Evolutionary conservation across 2,888 invertebrate species (phyloP).

Genomic region (Polyommatus iphigenia): DNA sequence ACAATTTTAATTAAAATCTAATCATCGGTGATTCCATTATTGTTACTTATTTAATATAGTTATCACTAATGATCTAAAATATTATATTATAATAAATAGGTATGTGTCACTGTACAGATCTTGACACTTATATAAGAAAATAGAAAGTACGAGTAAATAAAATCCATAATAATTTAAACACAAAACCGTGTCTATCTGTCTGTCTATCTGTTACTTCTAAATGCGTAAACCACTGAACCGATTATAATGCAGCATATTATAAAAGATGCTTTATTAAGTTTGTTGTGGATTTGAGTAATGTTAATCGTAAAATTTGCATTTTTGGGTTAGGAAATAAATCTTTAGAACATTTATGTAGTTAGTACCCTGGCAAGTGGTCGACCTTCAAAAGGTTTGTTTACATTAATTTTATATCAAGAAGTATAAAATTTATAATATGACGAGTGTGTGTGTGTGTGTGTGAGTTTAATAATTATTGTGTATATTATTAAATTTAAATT

Average conservation of each 20-base stretch:
- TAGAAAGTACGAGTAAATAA: no score
- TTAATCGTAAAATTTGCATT: background rate
- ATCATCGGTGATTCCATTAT: background rate
- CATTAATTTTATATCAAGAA: constrained; percentile 5
- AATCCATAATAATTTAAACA: no score
- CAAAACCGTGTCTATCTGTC: no score
- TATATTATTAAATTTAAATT: no score
- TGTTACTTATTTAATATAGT: background rate
- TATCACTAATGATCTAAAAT: background rate
- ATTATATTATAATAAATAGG: no score
- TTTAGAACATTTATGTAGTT: background rate
- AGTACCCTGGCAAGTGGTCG: background rate
- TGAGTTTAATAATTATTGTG: no score
- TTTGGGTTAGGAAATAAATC: background rate
- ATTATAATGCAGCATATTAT: no score
- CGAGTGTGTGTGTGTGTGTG: no score
- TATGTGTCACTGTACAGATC: background rate
- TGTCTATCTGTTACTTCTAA: no score
- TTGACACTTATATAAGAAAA: background rate
- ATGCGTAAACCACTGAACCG: no score
- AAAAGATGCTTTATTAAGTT: no score
- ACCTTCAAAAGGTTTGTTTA: background rate
- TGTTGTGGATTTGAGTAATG: background rate
- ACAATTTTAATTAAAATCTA: background rate
- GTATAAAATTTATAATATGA: background rate